These are phyloP conservation scores for Melitaea athalia DNA, from an alignment of 2,888 invertebrate species.

Conservation along the genomic window DNA sequence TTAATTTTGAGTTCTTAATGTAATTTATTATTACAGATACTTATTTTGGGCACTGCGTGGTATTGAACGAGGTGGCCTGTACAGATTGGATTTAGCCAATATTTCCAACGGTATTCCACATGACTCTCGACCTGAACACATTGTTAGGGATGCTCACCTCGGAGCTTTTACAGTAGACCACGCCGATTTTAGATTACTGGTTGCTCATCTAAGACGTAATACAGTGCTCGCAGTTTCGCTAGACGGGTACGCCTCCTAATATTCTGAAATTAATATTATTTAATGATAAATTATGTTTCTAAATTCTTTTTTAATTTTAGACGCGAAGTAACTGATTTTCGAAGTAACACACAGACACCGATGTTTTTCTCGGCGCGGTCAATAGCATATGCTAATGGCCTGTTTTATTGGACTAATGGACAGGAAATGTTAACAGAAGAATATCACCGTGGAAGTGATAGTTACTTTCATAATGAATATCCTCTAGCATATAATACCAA, in stretches of 20 bases:
- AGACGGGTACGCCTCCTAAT: conserved; percentile 85
- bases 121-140: conserved; percentile 84
- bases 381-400: conserved; percentile 87
- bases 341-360: conserved; percentile 88
- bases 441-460: conserved; percentile 85
- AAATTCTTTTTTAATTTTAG: conserved; percentile 57
- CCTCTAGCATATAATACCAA: conserved; percentile 77
- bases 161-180: conserved; percentile 93
- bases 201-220: conserved; percentile 88
- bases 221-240: conserved; percentile 91
- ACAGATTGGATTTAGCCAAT: conserved; percentile 88
- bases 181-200: conserved; percentile 89
- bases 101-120: conserved; percentile 88
- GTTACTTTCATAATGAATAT: conserved; percentile 90
- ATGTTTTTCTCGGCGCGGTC: conserved; percentile 89
- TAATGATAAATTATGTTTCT: background rate
- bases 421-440: conserved; percentile 89
- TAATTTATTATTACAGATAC: conserved; percentile 79
- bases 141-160: conserved; percentile 85
- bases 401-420: conserved; percentile 94
- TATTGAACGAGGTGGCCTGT: conserved; percentile 84
- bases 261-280: background rate
- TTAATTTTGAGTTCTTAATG: background rate
- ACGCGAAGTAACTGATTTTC: conserved; percentile 86
- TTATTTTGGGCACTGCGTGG: conserved; percentile 89